Percentiles rank a stretch among this genome's conserved stretches.
These are phyloP conservation scores for Mesaphorura yosii DNA, from an alignment of 1,140 invertebrate genomes.

Conservation along the genomic window DNA sequence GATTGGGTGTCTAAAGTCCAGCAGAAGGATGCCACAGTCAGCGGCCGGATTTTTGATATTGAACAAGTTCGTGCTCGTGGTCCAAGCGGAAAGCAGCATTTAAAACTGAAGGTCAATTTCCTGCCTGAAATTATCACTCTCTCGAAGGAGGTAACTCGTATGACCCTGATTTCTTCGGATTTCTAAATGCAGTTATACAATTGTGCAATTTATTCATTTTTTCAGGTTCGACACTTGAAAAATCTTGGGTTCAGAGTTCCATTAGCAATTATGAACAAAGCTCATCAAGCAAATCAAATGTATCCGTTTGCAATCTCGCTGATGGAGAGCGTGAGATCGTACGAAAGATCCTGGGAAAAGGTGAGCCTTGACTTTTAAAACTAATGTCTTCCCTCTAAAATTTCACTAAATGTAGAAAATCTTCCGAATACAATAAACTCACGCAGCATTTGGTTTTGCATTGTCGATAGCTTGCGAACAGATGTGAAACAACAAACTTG, in stretches of 20 bases:
- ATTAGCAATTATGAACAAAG: constrained; percentile 95
- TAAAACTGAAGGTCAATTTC: constrained; percentile 93
- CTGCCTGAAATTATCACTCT: constrained; percentile 95
- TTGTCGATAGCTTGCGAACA: too few relatives aligned
- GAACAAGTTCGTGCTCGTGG: constrained; percentile 65
- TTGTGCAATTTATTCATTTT: constrained; percentile 18
- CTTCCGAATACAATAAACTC: not conserved
- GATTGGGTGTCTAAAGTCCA: constrained; percentile 94
- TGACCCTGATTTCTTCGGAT: not conserved
- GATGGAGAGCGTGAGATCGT: constrained; percentile 93
- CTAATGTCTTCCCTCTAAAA: not conserved
- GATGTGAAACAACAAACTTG: too few relatives aligned
- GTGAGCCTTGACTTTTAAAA: constrained; percentile 41
- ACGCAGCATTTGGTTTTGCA: not conserved
- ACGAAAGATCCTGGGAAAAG: constrained; percentile 92
- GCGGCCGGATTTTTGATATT: constrained; percentile 87
- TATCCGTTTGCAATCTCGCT: constrained; percentile 98
- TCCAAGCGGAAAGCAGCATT: constrained; percentile 60
- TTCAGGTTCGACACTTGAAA: constrained; percentile 85
- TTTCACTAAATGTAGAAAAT: not conserved
- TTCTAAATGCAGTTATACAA: not conserved
- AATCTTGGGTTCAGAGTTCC: constrained; percentile 94
- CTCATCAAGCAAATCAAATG: constrained; percentile 94
- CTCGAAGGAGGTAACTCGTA: constrained; percentile 69
- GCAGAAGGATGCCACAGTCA: constrained; percentile 83